Percentiles rank a stretch among this genome's conserved stretches.
Conservation (phyloP, 2,888 invertebrate species). For the Strigamia crassipes region DNA sequence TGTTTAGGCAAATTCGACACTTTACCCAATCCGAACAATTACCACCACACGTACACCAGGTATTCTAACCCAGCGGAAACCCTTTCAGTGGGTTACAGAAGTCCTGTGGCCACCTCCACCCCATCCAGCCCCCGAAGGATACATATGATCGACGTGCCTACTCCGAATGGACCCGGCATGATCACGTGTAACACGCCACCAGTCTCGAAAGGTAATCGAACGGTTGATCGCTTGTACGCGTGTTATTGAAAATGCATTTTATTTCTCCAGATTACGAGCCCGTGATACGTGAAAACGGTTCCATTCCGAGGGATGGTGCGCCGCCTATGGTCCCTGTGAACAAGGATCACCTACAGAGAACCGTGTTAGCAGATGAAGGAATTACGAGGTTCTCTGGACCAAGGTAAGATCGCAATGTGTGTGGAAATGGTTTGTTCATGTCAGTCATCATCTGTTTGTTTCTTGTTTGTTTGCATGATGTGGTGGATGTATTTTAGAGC, state of each 20-base stretch:
- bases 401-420: constrained; percentile 25
- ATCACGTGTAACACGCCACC: constrained; percentile 46
- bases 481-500: constrained; percentile 5
- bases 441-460: constrained; percentile 23
- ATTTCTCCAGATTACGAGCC: constrained; percentile 43
- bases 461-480: constrained; percentile 5
- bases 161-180: constrained; percentile 47
- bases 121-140: constrained; percentile 47
- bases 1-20: constrained; percentile 42
- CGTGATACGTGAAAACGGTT: constrained; percentile 47
- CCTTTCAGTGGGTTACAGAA: constrained; percentile 47
- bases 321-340: constrained; percentile 43
- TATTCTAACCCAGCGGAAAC: constrained; percentile 42
- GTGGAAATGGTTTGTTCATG: background rate
- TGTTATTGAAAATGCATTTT: background rate
- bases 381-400: constrained; percentile 47
- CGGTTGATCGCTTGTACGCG: no score
- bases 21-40: constrained; percentile 42
- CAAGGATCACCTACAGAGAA: constrained; percentile 44
- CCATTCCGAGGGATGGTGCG: constrained; percentile 44
- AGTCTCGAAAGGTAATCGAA: constrained; percentile 39
- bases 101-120: constrained; percentile 47
- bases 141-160: constrained; percentile 48
- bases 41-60: constrained; percentile 42
- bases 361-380: constrained; percentile 45